Conservation (phyloP, 2,113 vertebrate species). For the Ammodramus savannarum region DNA sequence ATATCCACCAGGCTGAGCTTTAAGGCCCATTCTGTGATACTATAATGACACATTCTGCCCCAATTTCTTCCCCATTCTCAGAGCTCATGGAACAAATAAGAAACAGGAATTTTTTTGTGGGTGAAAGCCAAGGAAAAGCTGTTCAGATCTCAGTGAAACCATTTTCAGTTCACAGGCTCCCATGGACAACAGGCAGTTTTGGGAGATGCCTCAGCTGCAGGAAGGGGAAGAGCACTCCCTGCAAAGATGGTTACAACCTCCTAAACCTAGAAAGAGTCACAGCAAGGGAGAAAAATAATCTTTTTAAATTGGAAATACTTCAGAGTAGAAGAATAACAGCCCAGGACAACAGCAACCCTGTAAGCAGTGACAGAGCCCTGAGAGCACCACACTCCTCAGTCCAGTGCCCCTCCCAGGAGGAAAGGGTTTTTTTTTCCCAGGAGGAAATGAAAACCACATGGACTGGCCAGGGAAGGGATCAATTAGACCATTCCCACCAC, state of each 20-base stretch:
- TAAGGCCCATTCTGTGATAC: neutral
- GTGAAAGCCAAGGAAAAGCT: neutral
- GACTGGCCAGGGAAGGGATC: neutral
- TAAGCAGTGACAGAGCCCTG: neutral
- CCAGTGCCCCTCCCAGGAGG: neutral
- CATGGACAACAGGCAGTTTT: neutral
- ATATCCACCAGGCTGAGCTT: neutral
- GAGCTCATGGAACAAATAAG: neutral
- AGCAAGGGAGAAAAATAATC: neutral
- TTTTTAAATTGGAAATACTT: neutral
- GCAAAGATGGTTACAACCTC: neutral
- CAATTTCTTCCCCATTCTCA: neutral
- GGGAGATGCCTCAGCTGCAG: neutral
- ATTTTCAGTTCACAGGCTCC: neutral
- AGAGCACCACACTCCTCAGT: neutral
- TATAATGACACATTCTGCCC: accelerated
- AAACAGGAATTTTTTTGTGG: neutral
- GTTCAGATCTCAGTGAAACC: neutral
- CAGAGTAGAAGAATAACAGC: neutral
- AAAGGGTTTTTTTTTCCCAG: neutral
- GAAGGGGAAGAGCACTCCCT: neutral
- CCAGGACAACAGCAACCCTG: neutral
- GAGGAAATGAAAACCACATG: conserved; percentile 21
- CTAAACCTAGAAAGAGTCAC: neutral
- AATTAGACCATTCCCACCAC: neutral